phyloP scores from a whole-genome alignment of 2,113 vertebrate genomes.

The Melanerpes aurifrons region DNA sequence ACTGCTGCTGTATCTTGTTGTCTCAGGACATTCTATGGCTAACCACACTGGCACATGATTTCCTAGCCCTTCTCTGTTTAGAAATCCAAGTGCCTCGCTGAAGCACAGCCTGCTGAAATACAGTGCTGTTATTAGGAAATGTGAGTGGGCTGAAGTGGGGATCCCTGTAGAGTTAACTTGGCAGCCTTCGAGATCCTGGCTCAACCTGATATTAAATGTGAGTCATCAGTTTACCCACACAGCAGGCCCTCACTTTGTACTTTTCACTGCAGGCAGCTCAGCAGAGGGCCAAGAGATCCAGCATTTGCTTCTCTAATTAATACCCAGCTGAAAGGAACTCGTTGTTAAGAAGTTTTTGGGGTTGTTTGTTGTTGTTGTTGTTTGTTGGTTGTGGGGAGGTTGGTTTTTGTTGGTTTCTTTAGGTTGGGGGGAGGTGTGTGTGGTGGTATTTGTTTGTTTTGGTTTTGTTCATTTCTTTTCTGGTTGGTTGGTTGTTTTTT shows the following conservation, averaged over 20 bases:
- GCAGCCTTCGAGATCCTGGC: slow-evolving; percentile 74
- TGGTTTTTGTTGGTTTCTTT: neutral
- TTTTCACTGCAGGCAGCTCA: slow-evolving; percentile 67
- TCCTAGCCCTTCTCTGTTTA: slow-evolving; percentile 71
- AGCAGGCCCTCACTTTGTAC: slow-evolving; percentile 79
- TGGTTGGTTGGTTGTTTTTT: neutral
- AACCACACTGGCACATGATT: slow-evolving; percentile 30
- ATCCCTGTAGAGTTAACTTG: slow-evolving; percentile 82
- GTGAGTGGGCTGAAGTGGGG: slow-evolving; percentile 81
- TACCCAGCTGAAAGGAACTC: slow-evolving; percentile 65
- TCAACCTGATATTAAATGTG: slow-evolving; percentile 84
- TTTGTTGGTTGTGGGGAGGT: neutral
- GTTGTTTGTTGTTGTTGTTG: neutral
- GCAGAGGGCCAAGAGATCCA: slow-evolving; percentile 41
- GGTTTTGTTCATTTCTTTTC: neutral
- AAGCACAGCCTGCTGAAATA: slow-evolving; percentile 67
- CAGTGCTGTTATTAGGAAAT: slow-evolving; percentile 79
- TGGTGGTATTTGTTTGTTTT: neutral
- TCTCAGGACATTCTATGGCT: neutral
- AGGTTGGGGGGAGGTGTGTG: no score
- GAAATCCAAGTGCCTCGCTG: slow-evolving; percentile 74
- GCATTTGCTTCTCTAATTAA: slow-evolving; percentile 73
- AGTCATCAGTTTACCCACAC: slow-evolving; percentile 85
- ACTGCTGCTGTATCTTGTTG: neutral
- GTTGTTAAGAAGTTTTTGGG: slow-evolving; percentile 42